Base-by-base conservation (phyloP, 2,888 invertebrate species). In the Polydrusus pterygomalis region DNA sequence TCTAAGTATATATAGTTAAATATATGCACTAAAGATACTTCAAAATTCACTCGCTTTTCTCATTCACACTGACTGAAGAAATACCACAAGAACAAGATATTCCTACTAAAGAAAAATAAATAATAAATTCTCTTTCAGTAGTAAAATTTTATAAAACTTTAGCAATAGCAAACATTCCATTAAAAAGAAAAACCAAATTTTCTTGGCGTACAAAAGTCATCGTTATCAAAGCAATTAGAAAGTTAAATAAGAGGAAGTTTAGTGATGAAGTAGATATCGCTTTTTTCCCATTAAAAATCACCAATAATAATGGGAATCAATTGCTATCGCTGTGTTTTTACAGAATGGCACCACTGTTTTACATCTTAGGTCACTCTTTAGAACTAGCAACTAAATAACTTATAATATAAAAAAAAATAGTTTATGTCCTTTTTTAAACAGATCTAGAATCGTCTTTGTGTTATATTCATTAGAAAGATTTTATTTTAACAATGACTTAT, bases 351-450 rank as follows among this genome's bases (percentile, higher is more conserved):
- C 17, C 47, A 47, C 49, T 58, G 69, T 47, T 30, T 17, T 70
- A 47, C 49, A 49, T 49, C 18, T 54, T 54, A 67, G 40, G 54
- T 40, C 54, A 20, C n/a, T 40, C 18, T 34, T 34, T 5, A 34
- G 51, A 64, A 64, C 45, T 72, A 65, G 45, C 20, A 72, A 65
- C 65, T 65, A 65, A 70, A 70, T 56, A 72, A 72, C 65, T 58
- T 72, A 70, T 62, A 40, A 9, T 54, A 40, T 63, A 63, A 43
- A 70, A 63, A 43, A 70, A 43, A 64, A 30, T 30, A 51, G 11
- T 20, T 69, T 45, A 20, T 67, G 38, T 60, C 38, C 38, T 34
- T 60, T 60, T 47, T 47, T 47, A 17, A 56, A 30, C 72, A 72
- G 72, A 72, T 72, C 72, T 72, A 54, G 65, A 13, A 45, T 20